Percentiles rank a stretch among this genome's conserved stretches.
Evolutionary conservation across 2,113 vertebrate genomes (phyloP).

Genomic region (Sphaerodactylus townsendi): DNA sequence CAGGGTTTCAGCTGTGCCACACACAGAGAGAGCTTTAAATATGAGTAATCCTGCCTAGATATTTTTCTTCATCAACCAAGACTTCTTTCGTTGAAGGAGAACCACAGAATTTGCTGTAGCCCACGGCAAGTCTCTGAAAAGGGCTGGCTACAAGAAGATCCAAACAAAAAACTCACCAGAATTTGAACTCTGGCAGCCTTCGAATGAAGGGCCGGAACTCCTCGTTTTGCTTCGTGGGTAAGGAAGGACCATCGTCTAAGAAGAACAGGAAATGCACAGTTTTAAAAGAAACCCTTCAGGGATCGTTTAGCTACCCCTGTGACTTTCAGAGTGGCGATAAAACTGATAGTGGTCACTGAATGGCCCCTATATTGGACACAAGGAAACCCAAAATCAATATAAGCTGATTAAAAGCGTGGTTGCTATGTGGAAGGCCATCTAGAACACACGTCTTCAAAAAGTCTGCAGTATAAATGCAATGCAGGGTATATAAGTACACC

Average conservation of each 20-base stretch:
- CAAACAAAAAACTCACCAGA: conserved; percentile 84
- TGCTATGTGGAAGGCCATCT: background rate
- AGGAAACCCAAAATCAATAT: background rate
- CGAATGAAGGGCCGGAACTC: conserved; percentile 98
- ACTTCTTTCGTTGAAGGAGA: too few species aligned
- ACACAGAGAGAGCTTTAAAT: too few species aligned
- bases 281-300: background rate
- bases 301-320: background rate
- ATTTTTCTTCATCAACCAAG: too few species aligned
- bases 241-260: conserved; percentile 92
- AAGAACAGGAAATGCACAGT: background rate
- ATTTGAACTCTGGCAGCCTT: conserved; percentile 98
- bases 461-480: background rate
- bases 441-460: background rate
- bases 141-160: background rate
- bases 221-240: conserved; percentile 98
- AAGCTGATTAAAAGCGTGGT: background rate
- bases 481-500: too few species aligned
- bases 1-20: too few species aligned
- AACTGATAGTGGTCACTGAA: too few species aligned
- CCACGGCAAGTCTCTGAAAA: too few species aligned
- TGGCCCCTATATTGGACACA: background rate
- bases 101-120: too few species aligned
- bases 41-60: too few species aligned
- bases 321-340: background rate